Base-by-base conservation (phyloP, 1,140 invertebrate genomes). In the Campoletis sonorensis region DNA sequence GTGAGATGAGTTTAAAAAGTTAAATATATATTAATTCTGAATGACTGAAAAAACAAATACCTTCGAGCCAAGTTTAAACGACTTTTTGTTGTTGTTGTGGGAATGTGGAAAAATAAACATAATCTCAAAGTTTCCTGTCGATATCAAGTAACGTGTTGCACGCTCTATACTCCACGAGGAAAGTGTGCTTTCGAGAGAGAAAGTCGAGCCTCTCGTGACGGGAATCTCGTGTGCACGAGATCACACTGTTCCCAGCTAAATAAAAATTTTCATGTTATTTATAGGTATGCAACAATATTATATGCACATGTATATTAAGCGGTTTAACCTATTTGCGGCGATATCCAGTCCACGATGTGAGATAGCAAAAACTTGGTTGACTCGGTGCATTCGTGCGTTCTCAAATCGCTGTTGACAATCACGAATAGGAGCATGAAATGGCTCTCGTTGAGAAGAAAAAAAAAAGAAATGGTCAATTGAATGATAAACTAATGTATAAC, bases 171-270 rank as follows among this genome's bases (percentile, higher is more conserved):
- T 26, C 4, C 71, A 15, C 7, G 71, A 73, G 13, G 71, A 73
- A 73, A 73, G 71, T 73, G 71, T 73, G 71, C 71, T 73, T 73
- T 73, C 71, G 71, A 73, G 71, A 73, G 71, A 73, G 71, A 73
- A 73, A 73, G 71, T 73, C 71, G 30, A 26, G n/a, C 30, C 21
- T 18, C 30, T 16, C 37, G 30, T 26, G 40, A 49, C 71, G 71
- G 40, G 33, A 37, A 26, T 73, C 71, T 26, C 71, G 37, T 51
- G 37, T 51, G 71, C 71, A n/a, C 18, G 71, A 73, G 71, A 73
- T 73, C 71, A 37, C 40, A 37, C 40, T 40, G 71, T 40, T 18
- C 54, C 15, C 71, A 1, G 40, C 40, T 45, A 8, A 33, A 21
- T 23, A 27, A 37, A n/a, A 37, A n/a, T 73, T 73, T 73, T 23